These are phyloP conservation scores for Monochamus alternatus DNA, from an alignment of 2,888 invertebrate species.

Conservation along the genomic window DNA sequence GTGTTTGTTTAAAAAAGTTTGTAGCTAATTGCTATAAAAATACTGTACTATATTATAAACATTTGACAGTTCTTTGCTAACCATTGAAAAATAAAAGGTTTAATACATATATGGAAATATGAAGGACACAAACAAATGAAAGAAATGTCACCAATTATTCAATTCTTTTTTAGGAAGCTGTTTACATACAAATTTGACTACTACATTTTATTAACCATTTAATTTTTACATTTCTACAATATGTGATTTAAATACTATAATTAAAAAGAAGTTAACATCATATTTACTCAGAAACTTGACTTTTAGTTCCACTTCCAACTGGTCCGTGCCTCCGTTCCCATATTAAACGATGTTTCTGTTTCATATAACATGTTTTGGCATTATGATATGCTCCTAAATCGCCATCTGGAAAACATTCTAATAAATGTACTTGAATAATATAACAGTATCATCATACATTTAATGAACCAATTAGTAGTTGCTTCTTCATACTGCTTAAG, in stretches of 20 bases:
- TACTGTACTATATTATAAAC: no score
- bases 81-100: no score
- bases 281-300: background rate
- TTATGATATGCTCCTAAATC: constrained; percentile 87
- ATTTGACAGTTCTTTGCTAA: no score
- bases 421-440: background rate
- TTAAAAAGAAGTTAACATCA: constrained; percentile 13
- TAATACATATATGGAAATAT: no score
- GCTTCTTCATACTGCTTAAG: constrained; percentile 83
- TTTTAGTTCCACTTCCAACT: constrained; percentile 79
- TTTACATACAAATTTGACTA: no score
- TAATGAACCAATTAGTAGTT: constrained; percentile 91
- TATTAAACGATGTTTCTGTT: constrained; percentile 98
- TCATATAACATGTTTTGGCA: constrained; percentile 90
- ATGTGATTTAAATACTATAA: background rate
- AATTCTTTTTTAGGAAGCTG: no score
- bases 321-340: constrained; percentile 96
- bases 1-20: no score
- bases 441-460: constrained; percentile 81
- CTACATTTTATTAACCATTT: no score
- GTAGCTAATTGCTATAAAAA: no score
- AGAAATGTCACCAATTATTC: no score
- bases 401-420: constrained; percentile 80
- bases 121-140: no score
- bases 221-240: background rate